These are phyloP conservation scores for Tenthredo notha DNA, from an alignment of 2,888 invertebrate species.

Conservation along the genomic window DNA sequence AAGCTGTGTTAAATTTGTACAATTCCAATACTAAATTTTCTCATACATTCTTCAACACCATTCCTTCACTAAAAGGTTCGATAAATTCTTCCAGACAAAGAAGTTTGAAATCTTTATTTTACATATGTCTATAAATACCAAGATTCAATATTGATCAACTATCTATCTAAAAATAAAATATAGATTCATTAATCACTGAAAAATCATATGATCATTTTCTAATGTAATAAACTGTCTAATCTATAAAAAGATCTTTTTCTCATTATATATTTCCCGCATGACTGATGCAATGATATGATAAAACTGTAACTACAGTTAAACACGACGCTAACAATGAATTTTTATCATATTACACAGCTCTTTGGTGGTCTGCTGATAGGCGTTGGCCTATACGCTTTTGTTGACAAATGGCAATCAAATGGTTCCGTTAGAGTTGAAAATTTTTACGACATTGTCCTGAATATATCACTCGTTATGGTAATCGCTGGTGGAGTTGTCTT, in stretches of 20 bases:
- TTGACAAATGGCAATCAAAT: slow-evolving; percentile 95
- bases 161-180: neutral
- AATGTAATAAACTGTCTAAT: neutral
- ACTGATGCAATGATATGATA: neutral
- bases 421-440: slow-evolving; percentile 92
- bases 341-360: slow-evolving; percentile 83
- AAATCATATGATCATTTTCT: neutral
- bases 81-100: neutral
- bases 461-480: slow-evolving; percentile 95
- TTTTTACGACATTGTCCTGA: slow-evolving; percentile 93
- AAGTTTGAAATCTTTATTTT: neutral
- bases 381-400: slow-evolving; percentile 94
- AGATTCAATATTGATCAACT: neutral
- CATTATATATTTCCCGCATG: slow-evolving; percentile 48
- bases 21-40: neutral
- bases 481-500: slow-evolving; percentile 95
- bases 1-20: neutral
- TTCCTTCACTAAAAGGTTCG: neutral
- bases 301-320: neutral
- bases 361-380: slow-evolving; percentile 92
- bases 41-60: neutral
- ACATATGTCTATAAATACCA: neutral
- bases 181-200: neutral
- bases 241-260: neutral
- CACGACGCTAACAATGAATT: neutral